Conservation (phyloP, 1,140 invertebrate species). For the Ceratitis capitata region DNA sequence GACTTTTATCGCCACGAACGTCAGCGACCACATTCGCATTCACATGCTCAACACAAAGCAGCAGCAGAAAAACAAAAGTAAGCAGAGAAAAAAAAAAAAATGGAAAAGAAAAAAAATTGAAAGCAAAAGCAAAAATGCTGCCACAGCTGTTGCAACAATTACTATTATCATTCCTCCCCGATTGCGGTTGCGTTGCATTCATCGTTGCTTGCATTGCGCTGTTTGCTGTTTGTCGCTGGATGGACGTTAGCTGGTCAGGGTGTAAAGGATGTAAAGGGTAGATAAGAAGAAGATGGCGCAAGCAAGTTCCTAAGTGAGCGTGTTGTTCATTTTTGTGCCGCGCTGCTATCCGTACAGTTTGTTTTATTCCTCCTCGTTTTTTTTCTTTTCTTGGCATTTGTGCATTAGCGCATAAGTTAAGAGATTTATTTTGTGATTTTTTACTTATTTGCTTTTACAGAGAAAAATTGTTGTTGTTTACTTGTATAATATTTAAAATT, state of each 20-base stretch:
- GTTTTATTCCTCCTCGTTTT: not conserved
- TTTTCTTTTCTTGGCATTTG: not conserved
- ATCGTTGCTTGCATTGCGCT: conserved; percentile 22
- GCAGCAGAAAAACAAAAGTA: too few relatives aligned
- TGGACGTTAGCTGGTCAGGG: not conserved
- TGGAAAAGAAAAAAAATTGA: not conserved
- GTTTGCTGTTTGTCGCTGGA: not conserved
- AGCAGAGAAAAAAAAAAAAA: not conserved
- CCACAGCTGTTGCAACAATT: conserved; percentile 20
- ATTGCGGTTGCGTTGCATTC: conserved; percentile 19
- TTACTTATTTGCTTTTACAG: too few relatives aligned
- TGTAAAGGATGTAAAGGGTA: not conserved
- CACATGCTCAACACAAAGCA: not conserved
- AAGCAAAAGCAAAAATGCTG: not conserved
- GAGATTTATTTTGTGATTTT: not conserved
- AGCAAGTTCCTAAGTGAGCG: too few relatives aligned
- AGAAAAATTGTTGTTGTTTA: too few relatives aligned
- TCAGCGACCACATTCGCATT: too few relatives aligned
- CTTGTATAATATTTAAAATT: too few relatives aligned
- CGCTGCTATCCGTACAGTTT: not conserved
- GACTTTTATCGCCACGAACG: conserved; percentile 32
- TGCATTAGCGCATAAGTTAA: not conserved
- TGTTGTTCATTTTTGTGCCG: not conserved
- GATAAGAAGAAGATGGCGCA: too few relatives aligned
- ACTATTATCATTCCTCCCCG: not conserved